Percentiles rank a stretch among this genome's conserved stretches.
phyloP scores from a whole-genome alignment of 2,797 vertebrate species.

The Spheniscus humboldti region DNA sequence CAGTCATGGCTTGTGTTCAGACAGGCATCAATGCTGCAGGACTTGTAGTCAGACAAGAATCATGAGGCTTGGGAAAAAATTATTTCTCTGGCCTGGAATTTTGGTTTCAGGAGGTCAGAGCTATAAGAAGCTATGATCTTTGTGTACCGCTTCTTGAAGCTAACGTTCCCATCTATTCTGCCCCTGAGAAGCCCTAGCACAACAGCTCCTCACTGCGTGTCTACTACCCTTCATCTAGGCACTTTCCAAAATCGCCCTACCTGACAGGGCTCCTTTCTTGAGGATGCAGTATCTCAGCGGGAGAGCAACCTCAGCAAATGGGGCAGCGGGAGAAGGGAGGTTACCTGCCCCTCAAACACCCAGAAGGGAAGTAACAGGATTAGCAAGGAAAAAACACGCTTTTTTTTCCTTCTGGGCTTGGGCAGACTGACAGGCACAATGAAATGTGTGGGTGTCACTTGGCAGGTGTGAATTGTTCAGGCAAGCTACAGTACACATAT shows the following conservation, averaged over 20 bases:
- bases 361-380: not conserved
- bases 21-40: not conserved
- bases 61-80: not conserved
- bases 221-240: not conserved
- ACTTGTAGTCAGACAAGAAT: not conserved
- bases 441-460: slow-evolving; percentile 48
- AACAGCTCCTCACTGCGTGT: not conserved
- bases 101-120: not conserved
- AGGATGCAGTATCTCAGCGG: not conserved
- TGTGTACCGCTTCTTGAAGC: not conserved
- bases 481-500: slow-evolving; percentile 40
- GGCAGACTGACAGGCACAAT: slow-evolving; percentile 35
- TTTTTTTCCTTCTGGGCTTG: not conserved
- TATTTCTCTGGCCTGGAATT: not conserved
- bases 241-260: not conserved
- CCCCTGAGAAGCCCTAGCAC: not conserved
- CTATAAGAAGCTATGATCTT: not conserved
- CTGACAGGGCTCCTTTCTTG: not conserved
- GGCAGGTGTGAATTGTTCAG: slow-evolving; percentile 50
- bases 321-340: not conserved
- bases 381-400: fast-evolving
- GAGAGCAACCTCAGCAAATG: not conserved
- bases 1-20: not conserved
- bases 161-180: not conserved
- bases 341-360: not conserved